These are phyloP conservation scores for Pheosia gnoma DNA, from an alignment of 2,888 invertebrate species.

Conservation along the genomic window DNA sequence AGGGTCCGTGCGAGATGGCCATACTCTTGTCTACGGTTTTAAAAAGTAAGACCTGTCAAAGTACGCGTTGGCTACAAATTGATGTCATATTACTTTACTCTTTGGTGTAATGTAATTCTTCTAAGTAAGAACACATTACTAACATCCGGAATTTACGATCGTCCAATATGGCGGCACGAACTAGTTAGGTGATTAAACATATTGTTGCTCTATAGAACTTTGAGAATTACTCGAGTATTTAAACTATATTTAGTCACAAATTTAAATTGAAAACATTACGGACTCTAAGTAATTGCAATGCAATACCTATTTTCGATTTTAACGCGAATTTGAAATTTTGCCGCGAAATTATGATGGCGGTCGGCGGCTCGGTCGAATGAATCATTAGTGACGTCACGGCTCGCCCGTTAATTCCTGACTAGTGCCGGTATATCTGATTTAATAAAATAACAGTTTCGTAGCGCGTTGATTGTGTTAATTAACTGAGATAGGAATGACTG, in stretches of 20 bases:
- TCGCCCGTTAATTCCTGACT: slow-evolving; percentile 38
- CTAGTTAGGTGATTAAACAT: background rate
- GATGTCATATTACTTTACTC: no score
- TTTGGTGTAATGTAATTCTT: background rate
- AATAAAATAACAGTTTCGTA: slow-evolving; percentile 40
- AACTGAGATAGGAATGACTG: slow-evolving; percentile 11
- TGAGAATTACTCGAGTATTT: slow-evolving; percentile 4
- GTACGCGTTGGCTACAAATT: no score
- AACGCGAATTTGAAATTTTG: slow-evolving; percentile 10
- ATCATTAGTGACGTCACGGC: slow-evolving; percentile 47
- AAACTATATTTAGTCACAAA: slow-evolving; percentile 6
- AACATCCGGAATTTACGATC: background rate
- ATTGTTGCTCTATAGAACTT: slow-evolving; percentile 6
- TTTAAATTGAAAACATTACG: slow-evolving; percentile 5
- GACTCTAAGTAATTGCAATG: background rate
- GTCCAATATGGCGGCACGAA: background rate
- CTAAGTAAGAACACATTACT: background rate
- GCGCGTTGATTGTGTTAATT: slow-evolving; percentile 40
- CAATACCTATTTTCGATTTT: slow-evolving; percentile 10
- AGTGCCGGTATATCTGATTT: slow-evolving; percentile 41
- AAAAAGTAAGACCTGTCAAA: no score
- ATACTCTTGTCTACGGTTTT: no score
- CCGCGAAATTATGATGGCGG: slow-evolving; percentile 16
- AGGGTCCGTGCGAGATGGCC: no score
- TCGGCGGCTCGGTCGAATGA: slow-evolving; percentile 21